A percentile compares a stretch with the other conserved stretches of the same genome.
Conservation (phyloP, 2,113 vertebrate species). For the Nycticryphes semicollaris region DNA sequence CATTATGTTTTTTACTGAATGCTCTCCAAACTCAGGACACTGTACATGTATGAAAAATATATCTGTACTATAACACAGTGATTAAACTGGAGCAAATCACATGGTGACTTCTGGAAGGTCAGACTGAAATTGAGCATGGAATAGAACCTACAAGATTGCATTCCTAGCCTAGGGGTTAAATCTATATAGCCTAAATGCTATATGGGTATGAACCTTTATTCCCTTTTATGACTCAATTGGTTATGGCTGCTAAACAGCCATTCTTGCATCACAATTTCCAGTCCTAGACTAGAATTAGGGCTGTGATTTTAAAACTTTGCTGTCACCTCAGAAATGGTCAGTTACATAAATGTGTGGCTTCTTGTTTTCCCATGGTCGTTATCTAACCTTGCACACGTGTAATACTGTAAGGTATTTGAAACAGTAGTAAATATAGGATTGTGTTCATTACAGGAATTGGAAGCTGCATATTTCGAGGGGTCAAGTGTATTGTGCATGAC, state of each 20-base stretch:
- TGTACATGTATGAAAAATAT: neutral
- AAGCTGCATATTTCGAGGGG: neutral
- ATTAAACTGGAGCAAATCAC: neutral
- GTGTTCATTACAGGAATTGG: neutral
- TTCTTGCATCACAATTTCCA: neutral
- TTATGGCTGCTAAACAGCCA: neutral
- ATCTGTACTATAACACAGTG: neutral
- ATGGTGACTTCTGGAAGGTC: neutral
- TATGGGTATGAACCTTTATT: neutral
- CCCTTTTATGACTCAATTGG: neutral
- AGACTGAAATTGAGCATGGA: neutral
- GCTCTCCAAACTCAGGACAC: neutral
- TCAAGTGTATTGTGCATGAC: neutral
- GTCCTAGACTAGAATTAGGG: neutral
- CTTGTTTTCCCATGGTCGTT: neutral
- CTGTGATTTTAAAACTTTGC: neutral
- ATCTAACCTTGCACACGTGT: neutral
- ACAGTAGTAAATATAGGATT: neutral
- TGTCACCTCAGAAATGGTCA: neutral
- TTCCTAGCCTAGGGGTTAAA: neutral
- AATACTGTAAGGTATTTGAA: neutral
- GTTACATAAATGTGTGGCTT: neutral
- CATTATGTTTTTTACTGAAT: neutral
- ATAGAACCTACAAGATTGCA: neutral
- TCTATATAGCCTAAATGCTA: neutral